These are phyloP conservation scores for Neomonachus schauinslandi DNA, from an alignment of 2,113 vertebrate species.

Conservation along the genomic window DNA sequence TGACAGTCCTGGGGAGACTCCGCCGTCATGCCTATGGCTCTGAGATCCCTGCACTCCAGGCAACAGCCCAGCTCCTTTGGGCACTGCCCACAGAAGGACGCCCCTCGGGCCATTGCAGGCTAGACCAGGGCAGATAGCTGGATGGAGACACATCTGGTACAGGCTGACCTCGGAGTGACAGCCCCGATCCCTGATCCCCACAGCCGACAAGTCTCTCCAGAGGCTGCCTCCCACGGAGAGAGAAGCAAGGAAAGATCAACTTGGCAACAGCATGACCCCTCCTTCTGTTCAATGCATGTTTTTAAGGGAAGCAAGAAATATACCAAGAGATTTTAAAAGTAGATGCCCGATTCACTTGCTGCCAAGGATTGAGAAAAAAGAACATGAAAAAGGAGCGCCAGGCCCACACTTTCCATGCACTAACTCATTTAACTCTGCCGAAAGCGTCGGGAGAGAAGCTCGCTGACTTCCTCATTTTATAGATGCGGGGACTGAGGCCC, in stretches of 20 bases:
- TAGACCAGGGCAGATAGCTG: not conserved
- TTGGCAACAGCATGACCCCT: not conserved
- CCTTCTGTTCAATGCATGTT: not conserved
- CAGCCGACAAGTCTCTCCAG: not conserved
- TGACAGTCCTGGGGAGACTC: not conserved
- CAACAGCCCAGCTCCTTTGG: not conserved
- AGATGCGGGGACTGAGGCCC: not conserved
- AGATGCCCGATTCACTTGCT: not conserved
- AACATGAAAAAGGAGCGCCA: not conserved
- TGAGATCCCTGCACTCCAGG: not conserved
- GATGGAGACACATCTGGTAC: no score
- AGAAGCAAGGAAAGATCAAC: not conserved
- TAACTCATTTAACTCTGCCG: not conserved
- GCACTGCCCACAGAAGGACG: not conserved
- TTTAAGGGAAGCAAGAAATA: not conserved
- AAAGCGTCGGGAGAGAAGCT: not conserved
- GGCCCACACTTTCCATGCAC: rapidly evolving
- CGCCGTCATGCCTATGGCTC: not conserved
- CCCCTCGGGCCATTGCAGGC: not conserved
- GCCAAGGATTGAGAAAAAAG: not conserved
- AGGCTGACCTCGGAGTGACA: not conserved
- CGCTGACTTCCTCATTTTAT: no score
- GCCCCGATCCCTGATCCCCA: rapidly evolving
- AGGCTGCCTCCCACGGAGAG: not conserved
- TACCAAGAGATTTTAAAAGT: not conserved